Evolutionary conservation across 2,888 invertebrate species (phyloP).

Genomic region (Aporophyla nigra): DNA sequence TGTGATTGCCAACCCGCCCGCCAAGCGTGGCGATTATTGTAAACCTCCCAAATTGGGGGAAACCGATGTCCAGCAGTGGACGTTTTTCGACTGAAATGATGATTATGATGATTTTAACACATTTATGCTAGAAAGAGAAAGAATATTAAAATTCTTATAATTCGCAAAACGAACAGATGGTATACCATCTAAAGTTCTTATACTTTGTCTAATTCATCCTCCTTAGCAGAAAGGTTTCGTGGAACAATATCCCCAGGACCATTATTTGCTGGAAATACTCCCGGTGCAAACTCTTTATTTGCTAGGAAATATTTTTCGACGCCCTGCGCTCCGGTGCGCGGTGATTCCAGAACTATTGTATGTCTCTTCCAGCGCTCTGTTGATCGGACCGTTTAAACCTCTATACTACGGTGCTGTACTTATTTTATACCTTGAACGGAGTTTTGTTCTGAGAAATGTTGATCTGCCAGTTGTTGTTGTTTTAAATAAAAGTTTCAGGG

Average conservation of each 20-base stretch:
- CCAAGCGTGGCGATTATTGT: too few species aligned
- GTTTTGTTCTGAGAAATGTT: too few species aligned
- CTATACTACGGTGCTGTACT: not conserved
- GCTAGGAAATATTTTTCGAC: slow-evolving; percentile 46
- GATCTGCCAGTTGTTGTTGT: too few species aligned
- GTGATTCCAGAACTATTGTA: slow-evolving; percentile 39
- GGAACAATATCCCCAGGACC: slow-evolving; percentile 41
- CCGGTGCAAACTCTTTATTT: slow-evolving; percentile 55
- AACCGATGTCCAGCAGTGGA: too few species aligned
- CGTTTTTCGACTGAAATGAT: too few species aligned
- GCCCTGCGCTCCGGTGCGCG: slow-evolving; percentile 6
- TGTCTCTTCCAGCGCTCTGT: slow-evolving; percentile 37
- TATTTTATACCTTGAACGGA: too few species aligned
- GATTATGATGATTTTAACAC: too few species aligned
- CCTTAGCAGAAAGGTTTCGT: not conserved
- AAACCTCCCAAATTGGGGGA: too few species aligned
- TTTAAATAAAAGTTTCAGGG: too few species aligned
- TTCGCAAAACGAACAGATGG: not conserved
- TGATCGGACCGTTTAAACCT: slow-evolving; percentile 39
- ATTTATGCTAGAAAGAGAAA: too few species aligned
- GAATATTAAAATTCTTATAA: not conserved
- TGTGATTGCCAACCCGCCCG: too few species aligned
- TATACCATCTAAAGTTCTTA: not conserved
- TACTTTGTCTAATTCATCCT: slow-evolving; percentile 33
- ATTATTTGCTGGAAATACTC: slow-evolving; percentile 53